Conservation (phyloP, 1,140 invertebrate species). For the Drosophila grimshawi region DNA sequence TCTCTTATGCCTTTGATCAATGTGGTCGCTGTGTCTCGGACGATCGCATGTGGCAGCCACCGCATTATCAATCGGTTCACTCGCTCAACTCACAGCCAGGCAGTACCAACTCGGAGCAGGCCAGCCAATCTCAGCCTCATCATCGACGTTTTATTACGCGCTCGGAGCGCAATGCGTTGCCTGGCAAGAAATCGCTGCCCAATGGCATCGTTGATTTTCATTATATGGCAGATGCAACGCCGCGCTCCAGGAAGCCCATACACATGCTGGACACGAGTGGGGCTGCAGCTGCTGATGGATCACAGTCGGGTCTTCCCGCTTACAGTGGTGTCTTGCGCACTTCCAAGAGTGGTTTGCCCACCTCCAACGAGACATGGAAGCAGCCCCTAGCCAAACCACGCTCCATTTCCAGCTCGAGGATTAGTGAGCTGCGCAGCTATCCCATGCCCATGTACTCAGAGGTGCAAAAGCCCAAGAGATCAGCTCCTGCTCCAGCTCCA, state of each 20-base stretch:
- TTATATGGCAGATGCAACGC: constrained; percentile 88
- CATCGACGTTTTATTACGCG: constrained; percentile 76
- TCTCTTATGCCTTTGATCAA: constrained; percentile 86
- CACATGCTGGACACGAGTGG: constrained; percentile 84
- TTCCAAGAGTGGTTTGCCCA: constrained; percentile 74
- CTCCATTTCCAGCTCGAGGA: constrained; percentile 70
- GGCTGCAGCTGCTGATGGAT: neutral
- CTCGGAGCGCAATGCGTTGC: constrained; percentile 66
- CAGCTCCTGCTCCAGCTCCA: neutral
- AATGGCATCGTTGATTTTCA: constrained; percentile 85
- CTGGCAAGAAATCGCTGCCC: constrained; percentile 73
- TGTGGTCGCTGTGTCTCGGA: constrained; percentile 79
- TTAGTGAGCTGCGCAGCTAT: constrained; percentile 62
- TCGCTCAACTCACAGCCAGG: constrained; percentile 69
- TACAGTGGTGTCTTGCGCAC: constrained; percentile 71
- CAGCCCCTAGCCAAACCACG: constrained; percentile 62
- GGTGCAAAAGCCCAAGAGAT: constrained; percentile 69
- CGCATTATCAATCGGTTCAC: constrained; percentile 84
- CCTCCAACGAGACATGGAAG: constrained; percentile 86
- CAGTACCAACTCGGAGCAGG: constrained; percentile 45
- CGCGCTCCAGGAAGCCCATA: constrained; percentile 88
- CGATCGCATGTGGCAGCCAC: constrained; percentile 85
- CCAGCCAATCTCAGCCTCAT: constrained; percentile 27
- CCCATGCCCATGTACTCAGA: constrained; percentile 80
- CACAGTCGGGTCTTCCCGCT: constrained; percentile 10